Percentiles rank a stretch among this genome's conserved stretches.
Evolutionary conservation across 2,113 vertebrate genomes (phyloP).

Genomic region (Fregetta grallaria): DNA sequence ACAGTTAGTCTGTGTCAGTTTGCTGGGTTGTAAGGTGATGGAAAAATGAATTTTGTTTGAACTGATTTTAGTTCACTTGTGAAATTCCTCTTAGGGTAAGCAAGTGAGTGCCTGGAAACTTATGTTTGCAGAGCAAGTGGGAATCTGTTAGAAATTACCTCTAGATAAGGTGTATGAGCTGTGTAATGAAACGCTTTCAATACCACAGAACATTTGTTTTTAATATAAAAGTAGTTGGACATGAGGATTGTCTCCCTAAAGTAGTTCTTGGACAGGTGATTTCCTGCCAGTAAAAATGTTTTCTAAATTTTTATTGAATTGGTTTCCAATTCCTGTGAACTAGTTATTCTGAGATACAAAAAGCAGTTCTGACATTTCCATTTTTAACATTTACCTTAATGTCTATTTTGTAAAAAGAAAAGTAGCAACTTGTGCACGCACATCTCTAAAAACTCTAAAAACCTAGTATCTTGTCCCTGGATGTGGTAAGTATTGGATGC

Average conservation of each 20-base stretch:
- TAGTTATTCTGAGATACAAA: conserved; percentile 39
- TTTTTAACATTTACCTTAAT: conserved; percentile 43
- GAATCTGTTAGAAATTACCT: conserved; percentile 77
- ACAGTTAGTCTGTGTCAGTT: conserved; percentile 57
- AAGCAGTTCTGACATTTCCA: conserved; percentile 29
- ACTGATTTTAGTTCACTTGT: conserved; percentile 66
- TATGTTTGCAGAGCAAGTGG: conserved; percentile 61
- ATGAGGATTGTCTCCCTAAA: conserved; percentile 55
- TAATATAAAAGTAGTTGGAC: conserved; percentile 68
- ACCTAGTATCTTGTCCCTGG: not conserved
- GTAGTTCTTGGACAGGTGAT: conserved; percentile 53
- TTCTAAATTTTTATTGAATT: conserved; percentile 61
- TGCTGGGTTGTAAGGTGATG: conserved; percentile 57
- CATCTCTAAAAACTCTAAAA: not conserved
- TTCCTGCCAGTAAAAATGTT: conserved; percentile 67
- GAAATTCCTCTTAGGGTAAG: conserved; percentile 58
- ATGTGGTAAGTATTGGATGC: not conserved
- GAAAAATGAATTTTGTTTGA: conserved; percentile 70
- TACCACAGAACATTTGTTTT: conserved; percentile 74
- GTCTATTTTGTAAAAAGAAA: conserved; percentile 13
- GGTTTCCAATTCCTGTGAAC: conserved; percentile 39
- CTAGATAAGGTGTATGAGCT: conserved; percentile 67
- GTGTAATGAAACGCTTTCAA: conserved; percentile 68
- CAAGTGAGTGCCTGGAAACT: conserved; percentile 59
- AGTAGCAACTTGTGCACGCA: not conserved